A percentile compares a stretch with the other conserved stretches of the same genome.
Evolutionary conservation across 2,888 invertebrate species (phyloP).

Genomic region (Synanthedon tipuliformis): DNA sequence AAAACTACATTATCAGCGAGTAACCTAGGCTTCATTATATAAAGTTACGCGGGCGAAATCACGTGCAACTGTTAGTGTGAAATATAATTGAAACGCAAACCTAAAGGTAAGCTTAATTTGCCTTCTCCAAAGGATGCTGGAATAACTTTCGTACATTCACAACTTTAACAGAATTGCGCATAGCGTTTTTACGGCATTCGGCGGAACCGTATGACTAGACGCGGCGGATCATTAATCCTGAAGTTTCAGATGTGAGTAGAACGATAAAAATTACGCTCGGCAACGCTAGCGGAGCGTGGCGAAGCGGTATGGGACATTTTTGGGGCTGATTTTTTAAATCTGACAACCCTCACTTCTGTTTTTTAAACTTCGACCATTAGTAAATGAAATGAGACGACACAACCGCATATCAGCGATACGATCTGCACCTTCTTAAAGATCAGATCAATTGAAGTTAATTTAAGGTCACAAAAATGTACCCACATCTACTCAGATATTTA

Average conservation of each 20-base stretch:
- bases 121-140: background rate
- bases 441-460: no score
- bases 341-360: no score
- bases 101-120: background rate
- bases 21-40: no score
- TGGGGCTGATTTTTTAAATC: background rate
- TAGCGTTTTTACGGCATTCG: slow-evolving; percentile 67
- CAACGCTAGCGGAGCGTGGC: slow-evolving; percentile 1
- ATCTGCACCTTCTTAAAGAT: no score
- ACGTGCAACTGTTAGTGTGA: no score
- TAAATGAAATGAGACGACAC: no score
- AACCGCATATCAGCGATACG: no score
- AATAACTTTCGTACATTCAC: slow-evolving; percentile 8
- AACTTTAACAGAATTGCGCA: slow-evolving; percentile 57
- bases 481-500: no score
- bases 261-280: slow-evolving; percentile 59
- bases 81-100: background rate
- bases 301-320: background rate
- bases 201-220: slow-evolving; percentile 69
- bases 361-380: no score
- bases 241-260: slow-evolving; percentile 56
- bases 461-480: no score
- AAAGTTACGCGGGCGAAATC: no score
- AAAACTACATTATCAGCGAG: no score
- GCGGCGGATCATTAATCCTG: slow-evolving; percentile 62